Conservation (phyloP, 2,888 invertebrate species). For the Diarsia dahlii region DNA sequence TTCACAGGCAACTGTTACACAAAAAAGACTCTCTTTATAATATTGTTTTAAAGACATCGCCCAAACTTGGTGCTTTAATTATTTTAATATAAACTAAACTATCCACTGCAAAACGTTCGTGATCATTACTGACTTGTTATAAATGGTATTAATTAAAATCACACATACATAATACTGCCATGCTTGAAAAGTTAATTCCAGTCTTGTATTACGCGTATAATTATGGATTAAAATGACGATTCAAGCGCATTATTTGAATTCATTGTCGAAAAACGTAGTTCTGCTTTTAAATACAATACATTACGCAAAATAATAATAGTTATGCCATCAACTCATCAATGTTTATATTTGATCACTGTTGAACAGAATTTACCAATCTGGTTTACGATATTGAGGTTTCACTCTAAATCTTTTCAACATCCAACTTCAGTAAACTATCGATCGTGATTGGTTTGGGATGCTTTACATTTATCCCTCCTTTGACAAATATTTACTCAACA, state of each 20-base stretch:
- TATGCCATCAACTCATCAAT: slow-evolving; percentile 2
- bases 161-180: slow-evolving; percentile 5
- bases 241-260: neutral
- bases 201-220: neutral
- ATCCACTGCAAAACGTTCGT: slow-evolving; percentile 10
- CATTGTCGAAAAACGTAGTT: neutral
- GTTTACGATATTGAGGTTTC: neutral
- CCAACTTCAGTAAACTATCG: neutral
- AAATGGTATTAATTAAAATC: slow-evolving; percentile 19
- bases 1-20: neutral
- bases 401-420: neutral
- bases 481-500: neutral
- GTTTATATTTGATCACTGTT: neutral
- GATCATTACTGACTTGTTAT: neutral
- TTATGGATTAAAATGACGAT: slow-evolving; percentile 1
- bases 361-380: neutral
- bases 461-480: neutral
- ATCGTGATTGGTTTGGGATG: neutral
- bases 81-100: neutral
- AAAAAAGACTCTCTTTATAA: slow-evolving; percentile 12
- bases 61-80: neutral
- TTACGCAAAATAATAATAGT: slow-evolving; percentile 7
- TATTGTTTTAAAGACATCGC: neutral
- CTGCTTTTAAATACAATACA: slow-evolving; percentile 3
- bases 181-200: slow-evolving; percentile 2